Percentiles rank a stretch among this genome's conserved stretches.
phyloP scores from a whole-genome alignment of 2,797 vertebrate species.

The Etheostoma nigrum region DNA sequence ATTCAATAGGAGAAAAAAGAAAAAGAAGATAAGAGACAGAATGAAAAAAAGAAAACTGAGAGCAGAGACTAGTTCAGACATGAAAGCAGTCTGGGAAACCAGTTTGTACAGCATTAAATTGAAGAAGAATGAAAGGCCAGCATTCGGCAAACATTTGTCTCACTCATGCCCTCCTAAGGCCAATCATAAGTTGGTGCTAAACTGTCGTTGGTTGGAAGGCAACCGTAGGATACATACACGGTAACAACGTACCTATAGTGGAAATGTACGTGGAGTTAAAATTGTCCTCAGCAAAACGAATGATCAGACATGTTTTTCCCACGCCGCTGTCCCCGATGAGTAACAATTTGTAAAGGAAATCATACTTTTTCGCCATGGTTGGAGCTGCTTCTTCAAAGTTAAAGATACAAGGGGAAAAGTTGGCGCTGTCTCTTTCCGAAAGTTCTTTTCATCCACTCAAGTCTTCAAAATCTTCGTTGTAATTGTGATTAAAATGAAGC shows the following conservation, averaged over 20 bases:
- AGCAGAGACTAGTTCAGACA: conserved; percentile 76
- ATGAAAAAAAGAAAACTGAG: conserved; percentile 2
- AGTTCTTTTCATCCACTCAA: conserved; percentile 24
- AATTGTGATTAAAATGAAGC: background rate
- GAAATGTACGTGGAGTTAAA: conserved; percentile 97
- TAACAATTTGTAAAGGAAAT: conserved; percentile 95
- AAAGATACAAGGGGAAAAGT: background rate
- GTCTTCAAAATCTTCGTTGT: background rate
- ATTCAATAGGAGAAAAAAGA: background rate
- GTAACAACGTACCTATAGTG: conserved; percentile 91
- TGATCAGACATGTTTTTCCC: conserved; percentile 96
- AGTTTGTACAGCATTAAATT: conserved; percentile 43
- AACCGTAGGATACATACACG: background rate
- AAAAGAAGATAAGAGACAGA: conserved; percentile 5
- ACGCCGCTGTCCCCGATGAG: conserved; percentile 98
- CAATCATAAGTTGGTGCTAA: conserved; percentile 15
- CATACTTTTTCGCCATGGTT: conserved; percentile 95
- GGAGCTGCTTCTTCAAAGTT: conserved; percentile 34
- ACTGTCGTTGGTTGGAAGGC: background rate
- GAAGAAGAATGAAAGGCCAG: conserved; percentile 42
- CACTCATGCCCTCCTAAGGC: conserved; percentile 8
- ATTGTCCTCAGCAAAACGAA: conserved; percentile 94
- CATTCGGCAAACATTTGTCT: conserved; percentile 23
- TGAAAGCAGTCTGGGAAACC: conserved; percentile 60
- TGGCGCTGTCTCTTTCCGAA: background rate